A percentile compares a stretch with the other conserved stretches of the same genome.
phyloP scores from a whole-genome alignment of 2,888 invertebrate genomes.

The Conomelus anceps region DNA sequence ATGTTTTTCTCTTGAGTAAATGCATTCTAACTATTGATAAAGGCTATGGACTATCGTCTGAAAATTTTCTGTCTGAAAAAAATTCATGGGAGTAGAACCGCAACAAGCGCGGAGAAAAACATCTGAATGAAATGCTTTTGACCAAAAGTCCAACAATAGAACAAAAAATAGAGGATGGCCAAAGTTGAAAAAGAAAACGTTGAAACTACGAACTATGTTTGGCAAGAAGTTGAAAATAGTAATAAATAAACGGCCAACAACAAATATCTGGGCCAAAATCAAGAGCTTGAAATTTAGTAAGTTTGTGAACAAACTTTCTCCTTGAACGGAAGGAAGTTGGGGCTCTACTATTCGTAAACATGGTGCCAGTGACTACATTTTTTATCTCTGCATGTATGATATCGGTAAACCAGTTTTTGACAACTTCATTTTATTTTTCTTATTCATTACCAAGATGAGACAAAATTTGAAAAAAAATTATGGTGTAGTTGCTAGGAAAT shows the following conservation, averaged over 20 bases:
- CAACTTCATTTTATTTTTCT: too few relatives aligned
- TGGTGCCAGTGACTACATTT: background rate
- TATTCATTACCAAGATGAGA: too few relatives aligned
- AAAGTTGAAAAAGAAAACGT: background rate
- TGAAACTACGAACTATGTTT: background rate
- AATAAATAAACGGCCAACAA: background rate
- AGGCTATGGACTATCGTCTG: background rate
- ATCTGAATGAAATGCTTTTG: background rate
- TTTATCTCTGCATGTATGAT: too few relatives aligned
- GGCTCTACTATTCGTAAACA: background rate
- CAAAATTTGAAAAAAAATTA: too few relatives aligned
- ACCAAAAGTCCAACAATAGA: background rate
- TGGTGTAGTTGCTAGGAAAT: too few relatives aligned
- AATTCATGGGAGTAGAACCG: background rate
- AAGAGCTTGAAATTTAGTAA: background rate
- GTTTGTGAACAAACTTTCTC: background rate
- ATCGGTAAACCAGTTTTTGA: too few relatives aligned
- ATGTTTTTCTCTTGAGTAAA: too few relatives aligned
- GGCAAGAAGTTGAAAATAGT: background rate
- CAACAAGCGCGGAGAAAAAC: background rate
- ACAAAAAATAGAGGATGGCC: background rate
- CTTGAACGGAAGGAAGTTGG: background rate
- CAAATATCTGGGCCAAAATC: background rate
- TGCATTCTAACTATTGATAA: too few relatives aligned
- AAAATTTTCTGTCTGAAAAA: background rate